A percentile compares a stretch with the other conserved stretches of the same genome.
Conservation (phyloP, 2,113 vertebrate genomes). For the Toxotes jaculatrix region DNA sequence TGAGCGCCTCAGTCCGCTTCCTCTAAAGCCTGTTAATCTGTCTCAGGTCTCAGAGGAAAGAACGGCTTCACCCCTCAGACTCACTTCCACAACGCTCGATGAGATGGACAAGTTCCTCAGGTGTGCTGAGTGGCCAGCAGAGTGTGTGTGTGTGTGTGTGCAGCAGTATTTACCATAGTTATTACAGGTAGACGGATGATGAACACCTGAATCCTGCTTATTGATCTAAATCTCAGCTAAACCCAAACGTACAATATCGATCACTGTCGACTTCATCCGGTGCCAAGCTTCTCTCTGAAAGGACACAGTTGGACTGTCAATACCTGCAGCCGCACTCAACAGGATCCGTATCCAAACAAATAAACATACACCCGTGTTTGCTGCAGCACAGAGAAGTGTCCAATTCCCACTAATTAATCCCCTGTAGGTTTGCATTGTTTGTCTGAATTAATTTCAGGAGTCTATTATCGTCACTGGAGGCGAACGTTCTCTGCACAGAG, state of each 20-base stretch:
- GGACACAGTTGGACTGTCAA: background rate
- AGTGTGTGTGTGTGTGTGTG: background rate
- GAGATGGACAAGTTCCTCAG: background rate
- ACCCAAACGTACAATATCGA: background rate
- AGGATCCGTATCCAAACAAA: background rate
- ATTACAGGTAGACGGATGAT: background rate
- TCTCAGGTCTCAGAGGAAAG: constrained; percentile 36
- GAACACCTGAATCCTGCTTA: background rate
- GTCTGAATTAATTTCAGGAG: constrained; percentile 5
- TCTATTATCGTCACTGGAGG: background rate
- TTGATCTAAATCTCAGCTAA: too few species aligned
- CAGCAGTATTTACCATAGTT: background rate
- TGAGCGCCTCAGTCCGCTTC: background rate
- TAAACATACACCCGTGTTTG: background rate
- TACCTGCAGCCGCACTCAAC: too few species aligned
- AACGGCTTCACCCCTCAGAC: fast-evolving
- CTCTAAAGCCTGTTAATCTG: background rate
- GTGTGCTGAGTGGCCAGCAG: background rate
- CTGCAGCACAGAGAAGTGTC: background rate
- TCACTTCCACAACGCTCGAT: background rate
- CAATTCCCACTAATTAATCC: background rate
- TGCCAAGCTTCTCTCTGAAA: too few species aligned
- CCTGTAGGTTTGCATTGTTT: background rate
- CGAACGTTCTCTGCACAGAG: background rate
- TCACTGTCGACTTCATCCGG: background rate